Conservation (phyloP, 1,140 invertebrate species). For the Zaprionus vittiger region DNA sequence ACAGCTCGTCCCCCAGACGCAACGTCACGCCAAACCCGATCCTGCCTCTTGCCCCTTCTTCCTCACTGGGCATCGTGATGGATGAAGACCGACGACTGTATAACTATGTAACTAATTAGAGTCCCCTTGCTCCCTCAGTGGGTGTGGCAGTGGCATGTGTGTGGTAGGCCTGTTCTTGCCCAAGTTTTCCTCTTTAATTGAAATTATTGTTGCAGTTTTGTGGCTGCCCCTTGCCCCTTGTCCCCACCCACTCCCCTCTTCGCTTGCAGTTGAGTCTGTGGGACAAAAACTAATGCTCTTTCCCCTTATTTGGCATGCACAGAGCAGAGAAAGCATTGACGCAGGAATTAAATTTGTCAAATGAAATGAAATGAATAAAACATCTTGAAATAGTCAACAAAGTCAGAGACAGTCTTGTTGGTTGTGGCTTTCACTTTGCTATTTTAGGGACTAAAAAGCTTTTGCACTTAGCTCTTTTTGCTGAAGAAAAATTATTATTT, state of each 20-base stretch:
- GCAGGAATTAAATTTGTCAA: slow-evolving; percentile 8
- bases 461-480: background rate
- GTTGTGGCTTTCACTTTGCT: slow-evolving; percentile 7
- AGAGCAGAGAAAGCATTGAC: slow-evolving; percentile 4
- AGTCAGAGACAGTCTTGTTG: background rate
- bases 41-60: background rate
- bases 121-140: slow-evolving; percentile 38
- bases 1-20: slow-evolving; percentile 33
- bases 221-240: slow-evolving; percentile 44
- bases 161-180: slow-evolving; percentile 19
- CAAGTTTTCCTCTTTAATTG: slow-evolving; percentile 56
- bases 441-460: slow-evolving; percentile 6
- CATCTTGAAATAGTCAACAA: background rate
- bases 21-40: background rate
- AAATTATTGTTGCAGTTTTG: slow-evolving; percentile 77
- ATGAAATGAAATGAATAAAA: slow-evolving; percentile 13
- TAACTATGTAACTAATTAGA: slow-evolving; percentile 69
- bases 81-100: slow-evolving; percentile 70
- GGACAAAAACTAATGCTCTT: slow-evolving; percentile 3
- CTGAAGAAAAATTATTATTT: background rate
- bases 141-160: slow-evolving; percentile 13
- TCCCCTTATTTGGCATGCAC: background rate
- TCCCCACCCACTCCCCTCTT: background rate
- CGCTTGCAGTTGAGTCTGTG: slow-evolving; percentile 5
- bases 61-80: slow-evolving; percentile 48